A percentile compares a stretch with the other conserved stretches of the same genome.
Conservation (phyloP, 2,888 invertebrate species). For the Agrilus cyanescens region DNA sequence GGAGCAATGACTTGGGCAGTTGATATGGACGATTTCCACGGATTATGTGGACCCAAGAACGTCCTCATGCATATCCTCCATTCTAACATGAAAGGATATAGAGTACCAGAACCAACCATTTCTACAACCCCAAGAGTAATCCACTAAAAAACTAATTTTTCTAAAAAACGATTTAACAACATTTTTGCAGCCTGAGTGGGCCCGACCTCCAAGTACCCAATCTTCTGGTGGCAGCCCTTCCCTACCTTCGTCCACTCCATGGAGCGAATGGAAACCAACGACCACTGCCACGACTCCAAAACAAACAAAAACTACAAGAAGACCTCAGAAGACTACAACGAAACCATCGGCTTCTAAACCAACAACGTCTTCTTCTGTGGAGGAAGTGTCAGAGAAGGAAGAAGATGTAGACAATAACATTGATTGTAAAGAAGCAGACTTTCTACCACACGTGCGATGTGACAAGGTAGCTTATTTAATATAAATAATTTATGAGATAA, state of each 20-base stretch:
- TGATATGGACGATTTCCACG: constrained; percentile 83
- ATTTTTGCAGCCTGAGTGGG: constrained; percentile 63
- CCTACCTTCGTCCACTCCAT: constrained; percentile 22
- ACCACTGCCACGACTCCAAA: constrained; percentile 15
- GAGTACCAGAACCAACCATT: constrained; percentile 54
- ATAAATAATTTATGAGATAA: constrained; percentile 1
- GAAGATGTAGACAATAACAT: constrained; percentile 17
- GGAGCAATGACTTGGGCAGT: constrained; percentile 92
- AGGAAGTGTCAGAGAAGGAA: constrained; percentile 25
- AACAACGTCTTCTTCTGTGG: constrained; percentile 8
- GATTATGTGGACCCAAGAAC: constrained; percentile 68
- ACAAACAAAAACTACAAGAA: constrained; percentile 11
- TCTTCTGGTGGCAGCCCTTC: constrained; percentile 26
- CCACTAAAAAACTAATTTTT: background rate
- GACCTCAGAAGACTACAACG: constrained; percentile 22
- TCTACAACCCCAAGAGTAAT: constrained; percentile 50
- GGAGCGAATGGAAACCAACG: constrained; percentile 13
- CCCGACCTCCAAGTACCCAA: constrained; percentile 62
- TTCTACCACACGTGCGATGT: constrained; percentile 46
- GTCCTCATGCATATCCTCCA: constrained; percentile 61
- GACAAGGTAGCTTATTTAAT: constrained; percentile 36
- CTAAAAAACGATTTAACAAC: background rate
- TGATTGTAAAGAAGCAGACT: constrained; percentile 43
- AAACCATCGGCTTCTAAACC: constrained; percentile 19
- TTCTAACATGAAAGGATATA: constrained; percentile 57